Conservation (phyloP, 2,113 vertebrate genomes). For the Xenotilapia leptura region DNA sequence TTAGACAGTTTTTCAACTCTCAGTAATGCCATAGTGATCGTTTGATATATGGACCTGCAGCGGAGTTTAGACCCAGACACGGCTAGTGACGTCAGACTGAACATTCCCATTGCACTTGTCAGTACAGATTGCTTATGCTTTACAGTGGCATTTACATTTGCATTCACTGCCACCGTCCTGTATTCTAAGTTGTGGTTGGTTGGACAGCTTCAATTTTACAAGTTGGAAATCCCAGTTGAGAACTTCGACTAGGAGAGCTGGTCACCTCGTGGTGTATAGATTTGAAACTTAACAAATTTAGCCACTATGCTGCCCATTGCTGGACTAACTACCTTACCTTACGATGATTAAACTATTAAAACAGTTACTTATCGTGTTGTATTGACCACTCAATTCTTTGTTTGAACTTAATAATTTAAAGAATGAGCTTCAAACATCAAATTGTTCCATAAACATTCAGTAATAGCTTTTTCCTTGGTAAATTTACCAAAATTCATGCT, state of each 20-base stretch:
- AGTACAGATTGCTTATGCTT: background rate
- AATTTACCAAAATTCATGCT: background rate
- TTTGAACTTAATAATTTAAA: background rate
- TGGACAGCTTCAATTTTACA: background rate
- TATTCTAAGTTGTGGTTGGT: accelerated
- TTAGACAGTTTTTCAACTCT: too few relatives aligned
- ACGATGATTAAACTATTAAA: background rate
- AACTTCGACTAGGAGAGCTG: background rate
- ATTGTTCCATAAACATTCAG: background rate
- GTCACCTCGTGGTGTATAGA: background rate
- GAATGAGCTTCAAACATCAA: background rate
- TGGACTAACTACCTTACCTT: background rate
- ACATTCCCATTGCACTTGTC: background rate
- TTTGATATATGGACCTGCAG: too few relatives aligned
- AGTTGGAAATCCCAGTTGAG: background rate
- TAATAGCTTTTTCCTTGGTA: accelerated
- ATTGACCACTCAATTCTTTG: background rate
- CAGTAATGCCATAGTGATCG: too few relatives aligned
- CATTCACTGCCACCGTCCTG: background rate
- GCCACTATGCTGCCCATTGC: background rate
- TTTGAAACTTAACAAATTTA: background rate
- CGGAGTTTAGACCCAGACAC: too few relatives aligned
- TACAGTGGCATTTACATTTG: background rate
- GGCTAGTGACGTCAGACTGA: too few relatives aligned
- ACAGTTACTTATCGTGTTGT: background rate